Base-by-base conservation (phyloP, 37 sponge, comb jelly and placozoan species). In the Spongilla lacustris region DNA sequence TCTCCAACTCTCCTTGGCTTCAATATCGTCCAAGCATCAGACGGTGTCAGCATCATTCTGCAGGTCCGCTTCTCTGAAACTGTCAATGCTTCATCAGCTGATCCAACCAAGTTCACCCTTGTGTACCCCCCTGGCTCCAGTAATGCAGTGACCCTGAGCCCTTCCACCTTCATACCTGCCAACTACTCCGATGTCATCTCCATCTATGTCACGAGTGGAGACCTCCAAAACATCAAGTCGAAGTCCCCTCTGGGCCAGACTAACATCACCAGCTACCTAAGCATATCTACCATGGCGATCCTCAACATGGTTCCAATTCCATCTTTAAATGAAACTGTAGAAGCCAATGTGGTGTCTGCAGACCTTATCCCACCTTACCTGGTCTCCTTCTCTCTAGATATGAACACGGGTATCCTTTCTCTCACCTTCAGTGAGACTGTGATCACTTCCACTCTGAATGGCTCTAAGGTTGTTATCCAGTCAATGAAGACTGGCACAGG, bases 341-440 rank as follows among this genome's bases (percentile, higher is more conserved):
- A 71, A 46, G 95, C 97, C 67, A n/a, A 68, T 26, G 73, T 82
- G 67, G 70, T 94, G 19, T 69, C 80, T 74, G 84, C 84, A 0
- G 97, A 97, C 82, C 71, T 86, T 4, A 89, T 81, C 68, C 83
- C 91, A 28, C 97, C 97, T 36, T 69, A 50, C 31, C 80, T 97
- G 38, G 89, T 79, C 24, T 30, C 36, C 29, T 97, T 94, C 74
- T 84, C 90, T 38, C 81, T 97, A 4, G 91, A 97, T 76, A 78
- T 97, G 88, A 76, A 97, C 74, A 50, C 34, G 38, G 95, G 93
- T 11, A 69, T 77, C 0, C 71, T 97, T 0, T 84, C 83, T 14
- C 87, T 97, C 12, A 94, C 97, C 2, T 97, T 94, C 73, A 72
- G 81, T 73, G 93, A 93, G 69, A 37, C 68, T 73, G 84, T 93